Percentiles rank a stretch among this genome's conserved stretches.
These are phyloP conservation scores for Cantharis lateralis DNA, from an alignment of 2,888 invertebrate species.

Conservation along the genomic window DNA sequence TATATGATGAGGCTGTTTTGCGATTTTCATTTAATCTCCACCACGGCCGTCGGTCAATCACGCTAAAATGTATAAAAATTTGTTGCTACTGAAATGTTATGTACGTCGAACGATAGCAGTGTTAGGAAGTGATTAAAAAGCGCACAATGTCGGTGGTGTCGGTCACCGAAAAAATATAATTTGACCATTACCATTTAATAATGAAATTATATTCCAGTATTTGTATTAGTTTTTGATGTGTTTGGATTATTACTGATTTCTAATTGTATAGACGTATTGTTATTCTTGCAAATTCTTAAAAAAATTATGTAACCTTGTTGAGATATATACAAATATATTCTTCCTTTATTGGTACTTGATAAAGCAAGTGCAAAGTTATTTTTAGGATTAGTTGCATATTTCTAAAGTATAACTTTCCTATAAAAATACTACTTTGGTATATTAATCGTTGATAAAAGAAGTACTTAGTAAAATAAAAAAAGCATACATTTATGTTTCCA, in stretches of 20 bases:
- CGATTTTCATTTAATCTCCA: neutral
- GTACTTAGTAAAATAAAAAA: neutral
- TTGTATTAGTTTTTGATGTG: slow-evolving; percentile 11
- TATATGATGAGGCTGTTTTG: neutral
- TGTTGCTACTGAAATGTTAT: neutral
- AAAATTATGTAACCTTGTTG: slow-evolving; percentile 19
- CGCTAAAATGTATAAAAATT: neutral
- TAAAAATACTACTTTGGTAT: slow-evolving; percentile 7
- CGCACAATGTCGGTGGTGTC: neutral
- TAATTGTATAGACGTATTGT: slow-evolving; percentile 22
- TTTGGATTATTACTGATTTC: neutral
- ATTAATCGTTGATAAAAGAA: neutral
- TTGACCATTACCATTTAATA: neutral
- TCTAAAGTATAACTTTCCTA: slow-evolving; percentile 13
- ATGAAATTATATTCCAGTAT: neutral
- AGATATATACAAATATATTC: slow-evolving; percentile 4
- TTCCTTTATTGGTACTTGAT: slow-evolving; percentile 11
- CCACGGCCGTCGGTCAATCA: neutral
- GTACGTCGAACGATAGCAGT: neutral
- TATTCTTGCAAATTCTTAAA: slow-evolving; percentile 23
- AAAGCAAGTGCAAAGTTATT: slow-evolving; percentile 9
- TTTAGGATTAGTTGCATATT: slow-evolving; percentile 11
- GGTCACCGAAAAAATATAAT: neutral
- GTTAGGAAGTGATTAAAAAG: neutral
- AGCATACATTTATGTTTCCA: neutral